Conservation (phyloP, 2,888 invertebrate genomes). For the Acanthosepion lycidas region DNA sequence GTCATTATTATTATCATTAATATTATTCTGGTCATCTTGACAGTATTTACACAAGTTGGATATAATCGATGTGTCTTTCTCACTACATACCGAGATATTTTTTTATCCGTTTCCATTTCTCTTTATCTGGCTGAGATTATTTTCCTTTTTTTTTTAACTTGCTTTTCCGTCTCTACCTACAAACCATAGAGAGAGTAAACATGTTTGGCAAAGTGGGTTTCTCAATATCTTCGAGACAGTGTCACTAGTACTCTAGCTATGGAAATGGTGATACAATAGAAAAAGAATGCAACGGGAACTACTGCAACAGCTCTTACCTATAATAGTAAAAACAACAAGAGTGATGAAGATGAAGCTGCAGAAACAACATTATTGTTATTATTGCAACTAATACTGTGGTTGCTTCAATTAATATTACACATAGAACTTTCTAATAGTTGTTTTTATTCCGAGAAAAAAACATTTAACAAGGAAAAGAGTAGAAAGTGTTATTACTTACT, state of each 20-base stretch:
- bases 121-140: constrained; percentile 16
- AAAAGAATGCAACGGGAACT: not conserved
- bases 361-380: not conserved
- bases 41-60: not conserved
- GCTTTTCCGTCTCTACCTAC: not conserved
- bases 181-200: not conserved
- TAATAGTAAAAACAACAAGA: not conserved
- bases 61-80: not conserved
- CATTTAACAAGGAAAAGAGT: no score
- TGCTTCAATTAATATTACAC: not conserved
- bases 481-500: no score
- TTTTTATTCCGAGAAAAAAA: no score
- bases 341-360: not conserved
- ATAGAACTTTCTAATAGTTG: not conserved
- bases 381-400: not conserved
- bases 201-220: not conserved
- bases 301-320: not conserved
- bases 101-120: not conserved
- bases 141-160: not conserved
- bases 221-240: not conserved
- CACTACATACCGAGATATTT: not conserved
- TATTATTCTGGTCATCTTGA: not conserved
- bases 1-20: not conserved
- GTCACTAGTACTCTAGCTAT: not conserved
- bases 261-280: not conserved